Percentiles rank a stretch among this genome's conserved stretches.
Evolutionary conservation across 2,797 vertebrate genomes (phyloP).

Genomic region (Limnodromus scolopaceus): DNA sequence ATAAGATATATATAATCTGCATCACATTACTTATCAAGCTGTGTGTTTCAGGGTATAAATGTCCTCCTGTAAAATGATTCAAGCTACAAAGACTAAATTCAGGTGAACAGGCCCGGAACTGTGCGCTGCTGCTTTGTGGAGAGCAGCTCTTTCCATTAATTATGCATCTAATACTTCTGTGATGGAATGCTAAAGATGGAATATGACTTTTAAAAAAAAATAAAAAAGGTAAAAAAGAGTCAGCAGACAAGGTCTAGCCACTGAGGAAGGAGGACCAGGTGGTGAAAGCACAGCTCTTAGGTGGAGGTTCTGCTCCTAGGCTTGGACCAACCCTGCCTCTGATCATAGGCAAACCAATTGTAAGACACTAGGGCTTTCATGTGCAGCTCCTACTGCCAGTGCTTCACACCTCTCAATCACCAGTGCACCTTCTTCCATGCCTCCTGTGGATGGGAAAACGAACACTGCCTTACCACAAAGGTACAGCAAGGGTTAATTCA

Average conservation of each 20-base stretch:
- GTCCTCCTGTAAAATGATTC: not conserved
- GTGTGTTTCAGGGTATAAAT: slow-evolving; percentile 2
- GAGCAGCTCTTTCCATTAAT: not conserved
- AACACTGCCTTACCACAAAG: not conserved
- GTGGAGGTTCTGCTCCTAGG: not conserved
- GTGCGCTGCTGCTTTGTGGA: not conserved
- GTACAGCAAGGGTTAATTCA: slow-evolving; percentile 18
- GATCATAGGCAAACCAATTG: not conserved
- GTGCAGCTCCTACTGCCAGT: not conserved
- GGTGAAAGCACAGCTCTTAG: not conserved
- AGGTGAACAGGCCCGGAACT: not conserved
- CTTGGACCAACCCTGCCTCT: not conserved
- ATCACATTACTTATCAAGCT: not conserved
- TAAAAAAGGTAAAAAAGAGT: not conserved
- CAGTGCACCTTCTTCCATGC: not conserved
- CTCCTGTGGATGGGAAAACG: not conserved
- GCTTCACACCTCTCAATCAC: not conserved
- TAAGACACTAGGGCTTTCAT: not conserved
- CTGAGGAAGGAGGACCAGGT: not conserved
- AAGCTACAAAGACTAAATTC: not conserved
- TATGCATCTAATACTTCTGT: not conserved
- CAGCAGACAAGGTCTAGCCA: not conserved
- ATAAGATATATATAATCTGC: not conserved
- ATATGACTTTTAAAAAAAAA: not conserved
- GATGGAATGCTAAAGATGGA: not conserved